These are phyloP conservation scores for Megalopta genalis DNA, from an alignment of 1,140 invertebrate genomes.

Conservation along the genomic window DNA sequence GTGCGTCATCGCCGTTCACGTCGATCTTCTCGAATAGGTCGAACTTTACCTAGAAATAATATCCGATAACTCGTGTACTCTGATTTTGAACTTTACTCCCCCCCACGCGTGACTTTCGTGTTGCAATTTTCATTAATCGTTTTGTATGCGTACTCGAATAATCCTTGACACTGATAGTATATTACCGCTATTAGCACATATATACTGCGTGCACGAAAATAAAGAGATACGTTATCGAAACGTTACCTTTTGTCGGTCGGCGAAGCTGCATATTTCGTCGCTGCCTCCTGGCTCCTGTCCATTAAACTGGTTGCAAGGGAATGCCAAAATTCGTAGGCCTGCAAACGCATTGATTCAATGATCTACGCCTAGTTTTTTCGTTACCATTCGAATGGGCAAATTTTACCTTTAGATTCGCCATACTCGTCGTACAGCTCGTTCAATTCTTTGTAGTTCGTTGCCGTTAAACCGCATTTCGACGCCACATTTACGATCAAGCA, in stretches of 20 bases:
- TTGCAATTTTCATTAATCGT: too few species aligned
- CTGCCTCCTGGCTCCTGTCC: conserved; percentile 88
- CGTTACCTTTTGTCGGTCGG: conserved; percentile 84
- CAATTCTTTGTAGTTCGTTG: conserved; percentile 89
- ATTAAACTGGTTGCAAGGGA: conserved; percentile 97
- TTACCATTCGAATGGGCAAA: background rate
- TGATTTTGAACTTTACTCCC: too few species aligned
- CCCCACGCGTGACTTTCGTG: too few species aligned
- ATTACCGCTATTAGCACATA: too few species aligned
- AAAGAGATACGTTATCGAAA: background rate
- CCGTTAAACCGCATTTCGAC: conserved; percentile 92
- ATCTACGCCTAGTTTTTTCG: background rate
- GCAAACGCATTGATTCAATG: conserved; percentile 13
- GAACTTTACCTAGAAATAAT: conserved; percentile 73
- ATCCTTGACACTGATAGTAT: background rate
- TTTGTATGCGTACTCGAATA: background rate
- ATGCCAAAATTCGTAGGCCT: conserved; percentile 91
- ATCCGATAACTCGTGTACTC: too few species aligned
- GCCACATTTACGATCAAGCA: conserved; percentile 93
- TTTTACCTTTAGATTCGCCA: conserved; percentile 81
- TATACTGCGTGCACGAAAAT: background rate
- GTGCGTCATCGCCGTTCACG: conserved; percentile 93
- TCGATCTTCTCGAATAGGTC: conserved; percentile 87
- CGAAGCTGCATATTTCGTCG: conserved; percentile 89
- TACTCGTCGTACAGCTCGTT: conserved; percentile 89